phyloP scores from a whole-genome alignment of 2,113 vertebrate genomes.

The Carollia perspicillata region DNA sequence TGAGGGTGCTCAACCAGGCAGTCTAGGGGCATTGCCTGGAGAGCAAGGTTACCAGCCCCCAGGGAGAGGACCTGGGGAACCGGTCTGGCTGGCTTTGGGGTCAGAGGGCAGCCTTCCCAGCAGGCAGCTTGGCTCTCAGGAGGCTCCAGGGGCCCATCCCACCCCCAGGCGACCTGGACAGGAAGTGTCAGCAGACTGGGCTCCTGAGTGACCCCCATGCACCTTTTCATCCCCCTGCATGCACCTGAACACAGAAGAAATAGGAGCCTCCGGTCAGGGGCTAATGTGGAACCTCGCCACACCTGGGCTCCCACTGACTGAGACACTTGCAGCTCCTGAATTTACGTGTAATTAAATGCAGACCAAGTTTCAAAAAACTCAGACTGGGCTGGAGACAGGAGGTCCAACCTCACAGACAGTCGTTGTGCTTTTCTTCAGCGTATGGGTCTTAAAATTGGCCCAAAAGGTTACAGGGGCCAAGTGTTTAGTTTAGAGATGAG shows the following conservation, averaged over 20 bases:
- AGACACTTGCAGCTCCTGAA: neutral
- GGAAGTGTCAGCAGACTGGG: neutral
- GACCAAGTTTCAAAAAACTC: neutral
- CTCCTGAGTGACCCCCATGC: neutral
- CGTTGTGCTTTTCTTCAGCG: neutral
- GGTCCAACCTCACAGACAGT: neutral
- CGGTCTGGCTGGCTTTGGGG: constrained; percentile 25
- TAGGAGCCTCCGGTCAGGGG: neutral
- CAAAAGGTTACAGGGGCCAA: neutral
- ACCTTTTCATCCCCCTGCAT: neutral
- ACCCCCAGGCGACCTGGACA: neutral
- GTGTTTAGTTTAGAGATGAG: constrained; percentile 4
- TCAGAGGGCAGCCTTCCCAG: constrained; percentile 46
- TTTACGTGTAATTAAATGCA: neutral
- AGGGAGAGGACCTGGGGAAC: neutral
- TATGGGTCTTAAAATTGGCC: neutral
- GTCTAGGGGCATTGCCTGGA: neutral
- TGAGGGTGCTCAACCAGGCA: neutral
- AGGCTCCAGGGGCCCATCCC: neutral
- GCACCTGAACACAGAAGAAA: neutral
- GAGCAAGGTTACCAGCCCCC: constrained; percentile 13
- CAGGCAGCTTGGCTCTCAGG: neutral
- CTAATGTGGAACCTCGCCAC: fast-evolving
- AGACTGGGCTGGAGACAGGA: neutral
- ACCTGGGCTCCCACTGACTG: neutral